Base-by-base conservation (phyloP, 2,113 vertebrate species). In the Solenodon paradoxus region DNA sequence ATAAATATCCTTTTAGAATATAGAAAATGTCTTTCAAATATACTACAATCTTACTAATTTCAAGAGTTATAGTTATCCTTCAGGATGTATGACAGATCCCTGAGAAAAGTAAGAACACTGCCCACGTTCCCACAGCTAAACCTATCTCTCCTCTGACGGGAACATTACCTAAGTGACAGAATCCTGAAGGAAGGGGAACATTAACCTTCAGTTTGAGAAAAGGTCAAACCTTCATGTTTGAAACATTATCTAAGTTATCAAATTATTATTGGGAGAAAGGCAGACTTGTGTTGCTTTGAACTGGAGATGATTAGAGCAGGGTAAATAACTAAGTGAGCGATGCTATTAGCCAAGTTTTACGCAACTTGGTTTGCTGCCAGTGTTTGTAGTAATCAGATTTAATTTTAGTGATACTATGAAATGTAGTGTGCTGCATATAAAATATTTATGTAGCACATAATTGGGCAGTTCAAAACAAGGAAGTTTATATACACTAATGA, bases 361-460 rank as follows among this genome's bases (percentile, higher is more conserved):
- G 92, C 0, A n/a, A 72, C 83, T 96, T 88, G 91, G 85, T 95
- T 69, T 96, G 91, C 95, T 94, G 95, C 80, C 92, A 95, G 51
- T 61, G 77, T 96, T 94, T 95, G 89, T 72, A 75, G 83, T 68
- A 94, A 95, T 93, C 97, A 63, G 95, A 97, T 96, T 98, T 97
- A 97, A 98, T 97, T 97, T 98, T 97, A 95, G 93, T 88, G 88
- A 95, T 95, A 97, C 81, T 83, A 88, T 96, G 96, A 98, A 98
- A 98, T 94, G 81, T n/a, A 96, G 49, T 94, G 83, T 95, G 84
- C 59, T 89, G 32, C 71, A 88, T 63, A 91, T 98, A 94, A 98
- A 98, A 98, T 97, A 97, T 98, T 98, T 96, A 98, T 96, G 68
- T 75, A 96, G 95, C 57, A 16, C 80, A 96, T 97, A 98, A 97